phyloP scores from a whole-genome alignment of 2,113 vertebrate species.

The Saccopteryx leptura region DNA sequence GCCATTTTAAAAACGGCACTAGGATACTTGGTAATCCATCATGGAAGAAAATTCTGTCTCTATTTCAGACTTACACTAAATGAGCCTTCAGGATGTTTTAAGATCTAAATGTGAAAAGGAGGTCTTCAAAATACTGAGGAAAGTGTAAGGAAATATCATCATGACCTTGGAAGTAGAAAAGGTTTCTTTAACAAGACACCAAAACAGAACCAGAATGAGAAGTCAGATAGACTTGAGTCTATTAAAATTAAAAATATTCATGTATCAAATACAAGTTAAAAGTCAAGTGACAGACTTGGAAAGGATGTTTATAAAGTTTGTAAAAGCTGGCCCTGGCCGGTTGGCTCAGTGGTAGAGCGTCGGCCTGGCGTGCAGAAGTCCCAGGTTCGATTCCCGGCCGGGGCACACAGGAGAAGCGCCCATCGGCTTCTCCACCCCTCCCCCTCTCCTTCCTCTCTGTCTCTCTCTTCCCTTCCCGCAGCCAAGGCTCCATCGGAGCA shows the following conservation, averaged over 20 bases:
- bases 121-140: conserved; percentile 39
- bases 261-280: conserved; percentile 47
- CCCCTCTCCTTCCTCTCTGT: too few relatives aligned
- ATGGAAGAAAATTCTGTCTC: conserved; percentile 40
- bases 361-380: too few relatives aligned
- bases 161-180: conserved; percentile 30
- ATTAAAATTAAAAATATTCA: conserved; percentile 61
- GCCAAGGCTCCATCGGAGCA: too few relatives aligned
- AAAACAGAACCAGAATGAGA: background rate
- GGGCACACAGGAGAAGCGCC: too few relatives aligned
- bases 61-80: conserved; percentile 29
- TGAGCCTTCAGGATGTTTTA: conserved; percentile 29
- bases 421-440: too few relatives aligned
- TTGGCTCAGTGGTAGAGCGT: too few relatives aligned
- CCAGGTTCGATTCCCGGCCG: too few relatives aligned
- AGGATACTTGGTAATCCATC: background rate
- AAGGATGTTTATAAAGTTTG: conserved; percentile 38
- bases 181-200: conserved; percentile 33
- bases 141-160: conserved; percentile 29
- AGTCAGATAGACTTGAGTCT: conserved; percentile 8
- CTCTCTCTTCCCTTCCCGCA: too few relatives aligned
- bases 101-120: background rate
- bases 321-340: background rate
- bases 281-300: conserved; percentile 55
- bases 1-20: conserved; percentile 30